A percentile compares a stretch with the other conserved stretches of the same genome.
Conservation (phyloP, 2,888 invertebrate genomes). For the Cephus pulcher region DNA sequence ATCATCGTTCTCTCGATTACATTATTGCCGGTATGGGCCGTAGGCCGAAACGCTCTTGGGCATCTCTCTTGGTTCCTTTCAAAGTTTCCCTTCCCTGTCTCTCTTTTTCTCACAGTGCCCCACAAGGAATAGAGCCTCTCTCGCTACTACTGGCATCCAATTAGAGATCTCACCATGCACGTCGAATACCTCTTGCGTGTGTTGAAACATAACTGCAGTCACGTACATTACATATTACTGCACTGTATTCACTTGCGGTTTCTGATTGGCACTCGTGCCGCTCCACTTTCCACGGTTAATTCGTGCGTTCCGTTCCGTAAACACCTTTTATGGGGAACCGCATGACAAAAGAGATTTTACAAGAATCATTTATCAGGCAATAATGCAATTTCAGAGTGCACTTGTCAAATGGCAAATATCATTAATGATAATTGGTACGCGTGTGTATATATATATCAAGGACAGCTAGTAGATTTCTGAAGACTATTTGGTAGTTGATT, state of each 20-base stretch:
- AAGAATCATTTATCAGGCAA: background rate
- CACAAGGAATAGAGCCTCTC: background rate
- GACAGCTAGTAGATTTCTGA: background rate
- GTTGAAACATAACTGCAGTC: background rate
- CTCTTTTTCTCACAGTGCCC: background rate
- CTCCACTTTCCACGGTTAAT: conserved; percentile 6
- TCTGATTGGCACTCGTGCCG: background rate
- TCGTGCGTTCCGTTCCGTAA: background rate
- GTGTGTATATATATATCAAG: too few relatives aligned
- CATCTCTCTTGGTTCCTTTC: background rate
- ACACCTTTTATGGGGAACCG: background rate
- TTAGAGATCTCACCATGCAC: background rate
- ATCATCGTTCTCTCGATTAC: background rate
- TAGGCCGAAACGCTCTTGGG: background rate
- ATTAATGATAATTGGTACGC: background rate
- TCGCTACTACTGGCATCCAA: background rate
- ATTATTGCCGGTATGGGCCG: background rate
- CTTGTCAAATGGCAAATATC: background rate
- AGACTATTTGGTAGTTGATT: too few relatives aligned
- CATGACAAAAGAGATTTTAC: background rate
- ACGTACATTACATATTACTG: background rate
- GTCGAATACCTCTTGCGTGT: background rate
- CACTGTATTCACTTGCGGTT: background rate
- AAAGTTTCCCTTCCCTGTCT: background rate
- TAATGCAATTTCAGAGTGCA: background rate